Evolutionary conservation across 2,888 invertebrate genomes (phyloP), one percentile per base, ranked within the genome.

Genomic region (Eugnorisma glareosa): DNA sequence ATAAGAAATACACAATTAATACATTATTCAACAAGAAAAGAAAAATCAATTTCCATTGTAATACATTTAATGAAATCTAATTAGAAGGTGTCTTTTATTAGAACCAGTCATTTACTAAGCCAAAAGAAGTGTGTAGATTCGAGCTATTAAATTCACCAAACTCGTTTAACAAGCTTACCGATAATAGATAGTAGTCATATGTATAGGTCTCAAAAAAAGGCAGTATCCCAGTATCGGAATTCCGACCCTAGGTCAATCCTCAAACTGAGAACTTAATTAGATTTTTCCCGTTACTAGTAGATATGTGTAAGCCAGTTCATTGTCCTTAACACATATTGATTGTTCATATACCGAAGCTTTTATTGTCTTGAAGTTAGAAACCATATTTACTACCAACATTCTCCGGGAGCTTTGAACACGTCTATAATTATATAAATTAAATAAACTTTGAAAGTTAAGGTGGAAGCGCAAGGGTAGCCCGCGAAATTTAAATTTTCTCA

Each of bases 231-330:
- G 11, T 51, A 59, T 51, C 5, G 43, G 15, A 67, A 73, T 59
- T 54, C 61, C 43, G 61, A 67, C 43, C 28, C 35, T 45, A 57
- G 18, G 40, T 43, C n/a, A 37, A 24, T n/a, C 3, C 18, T n/a
- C 8, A 21, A 7, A 21, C 5, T 24, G 24, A 78, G 15, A 31
- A 2, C n/a, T 54, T 67, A 45, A 78, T 79, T 78, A 54, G 2
- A 31, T 54, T 78, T n/a, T 73, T 63, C n/a, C 67, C 43, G 31
- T 59, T 57, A n/a, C 28, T 48, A 7, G n/a, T 21, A 45, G 11
- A 71, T 57, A 64, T 48, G 67, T 28, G 51, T 15, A 48, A 43
- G 21, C 45, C 35, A 24, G 1, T 18, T 28, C 15, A 57, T 40
- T 43, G 28, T 21, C 6, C 15, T 28, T 28, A 43, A 67, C 40